phyloP scores from a whole-genome alignment of 37 sponge, comb jelly and placozoan genomes.

The Oopsacas minuta region DNA sequence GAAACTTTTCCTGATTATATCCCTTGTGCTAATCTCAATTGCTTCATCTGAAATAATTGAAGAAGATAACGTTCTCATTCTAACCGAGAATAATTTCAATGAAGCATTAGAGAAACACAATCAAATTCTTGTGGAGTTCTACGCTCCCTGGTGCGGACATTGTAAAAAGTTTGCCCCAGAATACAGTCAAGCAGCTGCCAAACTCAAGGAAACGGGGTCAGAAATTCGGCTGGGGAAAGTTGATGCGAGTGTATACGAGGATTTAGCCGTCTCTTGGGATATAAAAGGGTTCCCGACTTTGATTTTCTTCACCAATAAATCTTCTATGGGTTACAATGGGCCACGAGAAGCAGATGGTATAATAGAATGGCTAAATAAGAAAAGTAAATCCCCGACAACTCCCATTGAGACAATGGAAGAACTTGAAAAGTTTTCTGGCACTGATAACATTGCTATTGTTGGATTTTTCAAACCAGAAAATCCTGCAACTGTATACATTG shows the following conservation, averaged over 20 bases:
- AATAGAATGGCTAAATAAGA: constrained; percentile 80
- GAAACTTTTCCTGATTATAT: too few relatives aligned
- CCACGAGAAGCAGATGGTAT: constrained; percentile 75
- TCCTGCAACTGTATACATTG: background rate
- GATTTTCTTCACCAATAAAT: constrained; percentile 49
- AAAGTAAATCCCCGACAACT: constrained; percentile 67
- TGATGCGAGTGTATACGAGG: constrained; percentile 67
- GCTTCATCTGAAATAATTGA: constrained; percentile 16
- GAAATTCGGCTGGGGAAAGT: constrained; percentile 77
- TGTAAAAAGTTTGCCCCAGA: constrained; percentile 93
- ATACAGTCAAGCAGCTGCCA: constrained; percentile 75
- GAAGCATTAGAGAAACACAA: constrained; percentile 40
- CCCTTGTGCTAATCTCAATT: too few relatives aligned
- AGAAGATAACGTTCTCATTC: constrained; percentile 74
- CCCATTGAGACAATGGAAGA: constrained; percentile 39
- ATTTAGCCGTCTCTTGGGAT: constrained; percentile 41
- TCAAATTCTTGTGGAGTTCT: constrained; percentile 84
- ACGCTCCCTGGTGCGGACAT: constrained; percentile 99
- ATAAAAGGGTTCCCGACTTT: constrained; percentile 90
- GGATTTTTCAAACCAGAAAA: constrained; percentile 43
- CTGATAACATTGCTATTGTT: constrained; percentile 57
- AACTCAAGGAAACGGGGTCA: constrained; percentile 64
- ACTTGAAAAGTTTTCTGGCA: constrained; percentile 40
- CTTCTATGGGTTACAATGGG: constrained; percentile 24
- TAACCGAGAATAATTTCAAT: constrained; percentile 66